phyloP scores from a whole-genome alignment of 1,140 invertebrate genomes.

The Homarus americanus region DNA sequence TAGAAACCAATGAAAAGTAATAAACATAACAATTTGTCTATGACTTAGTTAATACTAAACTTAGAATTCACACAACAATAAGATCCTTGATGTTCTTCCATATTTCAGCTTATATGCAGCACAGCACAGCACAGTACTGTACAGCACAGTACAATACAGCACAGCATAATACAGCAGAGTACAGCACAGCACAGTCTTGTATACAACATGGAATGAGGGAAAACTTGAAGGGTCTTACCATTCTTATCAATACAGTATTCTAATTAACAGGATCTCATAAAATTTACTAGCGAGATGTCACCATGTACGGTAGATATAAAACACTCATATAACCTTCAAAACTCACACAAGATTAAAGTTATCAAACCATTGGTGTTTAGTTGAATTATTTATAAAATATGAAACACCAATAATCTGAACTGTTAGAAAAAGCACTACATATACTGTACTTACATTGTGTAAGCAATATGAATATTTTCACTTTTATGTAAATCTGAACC shows the following conservation, averaged over 20 bases:
- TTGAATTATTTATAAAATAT: constrained; percentile 42
- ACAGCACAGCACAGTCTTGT: no score
- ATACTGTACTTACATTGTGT: constrained; percentile 15
- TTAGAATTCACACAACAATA: no score
- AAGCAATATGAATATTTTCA: constrained; percentile 15
- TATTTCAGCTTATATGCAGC: background rate
- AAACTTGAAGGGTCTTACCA: background rate
- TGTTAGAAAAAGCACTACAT: constrained; percentile 28
- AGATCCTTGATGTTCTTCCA: background rate
- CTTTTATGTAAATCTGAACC: constrained; percentile 13
- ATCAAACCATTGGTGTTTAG: constrained; percentile 39
- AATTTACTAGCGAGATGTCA: background rate
- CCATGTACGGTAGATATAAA: background rate
- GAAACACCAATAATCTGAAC: constrained; percentile 32
- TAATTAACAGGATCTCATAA: background rate
- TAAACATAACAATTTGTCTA: no score
- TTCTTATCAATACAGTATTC: background rate
- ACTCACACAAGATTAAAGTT: background rate
- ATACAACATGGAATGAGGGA: background rate
- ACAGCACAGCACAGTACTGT: no score
- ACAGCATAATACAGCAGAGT: no score
- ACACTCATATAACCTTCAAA: background rate
- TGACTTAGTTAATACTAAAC: no score
- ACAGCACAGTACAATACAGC: no score
- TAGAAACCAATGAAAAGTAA: no score